These are phyloP conservation scores for Plutella xylostella DNA, from an alignment of 2,888 invertebrate genomes.

Conservation along the genomic window DNA sequence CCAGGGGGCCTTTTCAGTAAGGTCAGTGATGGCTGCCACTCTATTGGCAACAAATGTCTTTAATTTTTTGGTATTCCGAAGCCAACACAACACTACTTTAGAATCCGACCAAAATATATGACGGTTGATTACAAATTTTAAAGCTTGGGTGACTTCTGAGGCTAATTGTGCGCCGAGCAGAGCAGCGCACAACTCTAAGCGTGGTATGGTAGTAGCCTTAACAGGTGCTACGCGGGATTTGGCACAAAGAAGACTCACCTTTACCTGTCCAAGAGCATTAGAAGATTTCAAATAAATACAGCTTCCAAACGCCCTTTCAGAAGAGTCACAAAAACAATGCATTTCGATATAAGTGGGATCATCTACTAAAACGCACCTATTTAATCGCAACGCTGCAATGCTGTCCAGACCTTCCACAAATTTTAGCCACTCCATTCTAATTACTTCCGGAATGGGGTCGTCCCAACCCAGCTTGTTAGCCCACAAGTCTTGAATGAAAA, in stretches of 20 bases:
- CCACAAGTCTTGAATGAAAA: too few relatives aligned
- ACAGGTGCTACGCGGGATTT: background rate
- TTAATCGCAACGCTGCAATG: too few relatives aligned
- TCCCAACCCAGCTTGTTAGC: too few relatives aligned
- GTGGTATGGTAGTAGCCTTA: background rate
- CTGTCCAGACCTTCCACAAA: too few relatives aligned
- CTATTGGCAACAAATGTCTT: constrained; percentile 1
- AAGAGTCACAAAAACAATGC: too few relatives aligned
- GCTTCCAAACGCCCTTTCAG: too few relatives aligned
- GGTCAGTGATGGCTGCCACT: background rate
- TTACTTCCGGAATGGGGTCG: too few relatives aligned
- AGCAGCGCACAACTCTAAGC: constrained; percentile 6
- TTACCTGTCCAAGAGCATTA: background rate
- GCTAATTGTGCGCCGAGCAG: background rate
- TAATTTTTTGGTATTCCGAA: background rate
- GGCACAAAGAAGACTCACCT: background rate
- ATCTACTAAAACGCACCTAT: too few relatives aligned
- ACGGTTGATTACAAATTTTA: background rate
- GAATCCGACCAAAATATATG: constrained; percentile 5
- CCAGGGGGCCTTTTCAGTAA: background rate
- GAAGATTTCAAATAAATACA: background rate
- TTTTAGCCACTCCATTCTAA: too few relatives aligned
- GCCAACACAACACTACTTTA: constrained; percentile 1
- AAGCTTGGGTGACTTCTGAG: background rate
- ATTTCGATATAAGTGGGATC: too few relatives aligned